Evolutionary conservation across 2,888 invertebrate species (phyloP).

Genomic region (Sphinx pinastri): DNA sequence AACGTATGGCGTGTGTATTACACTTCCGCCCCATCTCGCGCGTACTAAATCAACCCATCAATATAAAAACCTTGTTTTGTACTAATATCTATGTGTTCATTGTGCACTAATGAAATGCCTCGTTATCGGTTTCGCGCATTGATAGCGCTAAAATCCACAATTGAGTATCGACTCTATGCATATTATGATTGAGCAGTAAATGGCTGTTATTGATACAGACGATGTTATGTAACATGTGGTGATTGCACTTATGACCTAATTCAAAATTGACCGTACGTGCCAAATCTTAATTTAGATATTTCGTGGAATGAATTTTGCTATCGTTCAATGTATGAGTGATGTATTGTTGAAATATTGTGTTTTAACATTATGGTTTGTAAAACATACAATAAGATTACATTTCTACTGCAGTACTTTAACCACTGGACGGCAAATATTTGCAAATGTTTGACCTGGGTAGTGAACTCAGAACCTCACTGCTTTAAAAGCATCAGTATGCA

Average conservation of each 20-base stretch:
- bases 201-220: not conserved
- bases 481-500: no score
- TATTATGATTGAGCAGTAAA: not conserved
- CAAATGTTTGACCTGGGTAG: no score
- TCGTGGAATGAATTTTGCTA: not conserved
- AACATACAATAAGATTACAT: not conserved
- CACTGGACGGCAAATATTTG: no score
- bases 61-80: not conserved
- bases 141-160: not conserved
- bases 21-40: not conserved
- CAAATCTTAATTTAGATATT: conserved; percentile 1
- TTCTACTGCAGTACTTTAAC: not conserved
- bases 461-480: no score
- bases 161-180: not conserved
- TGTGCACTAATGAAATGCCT: conserved; percentile 1
- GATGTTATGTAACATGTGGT: not conserved
- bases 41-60: not conserved
- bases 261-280: not conserved
- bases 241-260: no score
- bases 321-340: not conserved
- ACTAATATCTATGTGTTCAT: not conserved
- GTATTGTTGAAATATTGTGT: not conserved
- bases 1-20: no score
- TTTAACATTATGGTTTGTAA: not conserved
- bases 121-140: not conserved